Evolutionary conservation across 2,113 vertebrate genomes (phyloP).

Genomic region (Pluvianellus socialis): DNA sequence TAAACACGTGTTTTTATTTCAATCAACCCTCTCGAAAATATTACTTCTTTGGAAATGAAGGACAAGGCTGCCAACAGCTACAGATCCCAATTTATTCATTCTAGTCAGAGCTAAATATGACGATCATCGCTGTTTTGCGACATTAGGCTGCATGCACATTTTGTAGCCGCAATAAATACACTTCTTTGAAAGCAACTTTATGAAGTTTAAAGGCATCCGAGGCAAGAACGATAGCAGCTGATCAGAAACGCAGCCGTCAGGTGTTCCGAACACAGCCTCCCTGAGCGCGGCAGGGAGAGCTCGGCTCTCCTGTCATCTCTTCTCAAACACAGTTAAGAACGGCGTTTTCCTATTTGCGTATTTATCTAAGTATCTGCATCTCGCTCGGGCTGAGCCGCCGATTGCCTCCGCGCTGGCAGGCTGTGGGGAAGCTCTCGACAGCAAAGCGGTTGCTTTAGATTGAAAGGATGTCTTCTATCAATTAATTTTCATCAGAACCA

Average conservation of each 20-base stretch:
- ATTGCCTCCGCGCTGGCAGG: not conserved
- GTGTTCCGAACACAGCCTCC: not conserved
- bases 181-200: conserved; percentile 37
- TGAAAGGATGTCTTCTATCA: conserved; percentile 51
- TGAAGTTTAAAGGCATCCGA: conserved; percentile 16
- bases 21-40: not conserved
- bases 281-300: not conserved
- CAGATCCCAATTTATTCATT: not conserved
- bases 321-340: not conserved
- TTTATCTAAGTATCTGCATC: not conserved
- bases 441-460: not conserved
- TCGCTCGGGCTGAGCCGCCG: not conserved
- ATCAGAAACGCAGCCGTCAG: not conserved
- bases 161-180: not conserved
- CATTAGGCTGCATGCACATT: not conserved
- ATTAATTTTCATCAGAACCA: conserved; percentile 62
- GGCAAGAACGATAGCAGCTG: not conserved
- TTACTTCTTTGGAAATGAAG: conserved; percentile 18
- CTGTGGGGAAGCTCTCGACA: not conserved
- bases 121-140: not conserved
- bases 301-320: not conserved
- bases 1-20: conserved; percentile 50
- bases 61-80: conserved; percentile 3
- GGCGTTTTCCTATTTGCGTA: not conserved
- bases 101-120: conserved; percentile 1